Conservation (phyloP, 1,140 invertebrate species). For the Neoseiulus cucumeris region DNA sequence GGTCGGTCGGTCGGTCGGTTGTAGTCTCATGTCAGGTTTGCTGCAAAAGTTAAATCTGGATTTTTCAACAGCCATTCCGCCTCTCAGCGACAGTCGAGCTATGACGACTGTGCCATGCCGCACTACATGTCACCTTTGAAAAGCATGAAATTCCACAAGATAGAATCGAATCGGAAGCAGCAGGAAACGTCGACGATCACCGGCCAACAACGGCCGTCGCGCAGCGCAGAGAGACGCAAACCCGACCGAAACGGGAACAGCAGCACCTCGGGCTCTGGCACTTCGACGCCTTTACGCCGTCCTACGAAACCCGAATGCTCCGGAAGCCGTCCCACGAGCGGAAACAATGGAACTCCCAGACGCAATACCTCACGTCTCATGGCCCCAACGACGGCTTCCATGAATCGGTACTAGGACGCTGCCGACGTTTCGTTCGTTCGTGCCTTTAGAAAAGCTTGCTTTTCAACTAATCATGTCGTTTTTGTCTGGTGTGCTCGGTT, state of each 20-base stretch:
- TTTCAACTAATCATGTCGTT: no score
- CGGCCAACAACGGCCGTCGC: background rate
- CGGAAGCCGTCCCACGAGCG: background rate
- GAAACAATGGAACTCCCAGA: background rate
- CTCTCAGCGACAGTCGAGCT: conserved; percentile 2
- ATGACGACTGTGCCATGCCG: conserved; percentile 1
- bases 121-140: conserved; percentile 10
- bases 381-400: conserved; percentile 1
- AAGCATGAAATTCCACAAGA: conserved; percentile 9
- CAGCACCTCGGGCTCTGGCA: background rate
- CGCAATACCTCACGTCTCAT: background rate
- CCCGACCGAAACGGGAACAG: background rate
- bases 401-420: background rate
- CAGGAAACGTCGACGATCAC: background rate
- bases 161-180: background rate
- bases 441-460: no score
- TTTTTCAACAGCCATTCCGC: background rate
- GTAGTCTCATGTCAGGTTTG: no score
- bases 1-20: no score
- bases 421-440: background rate
- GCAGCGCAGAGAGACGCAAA: background rate
- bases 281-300: background rate
- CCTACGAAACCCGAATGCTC: background rate
- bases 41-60: no score
- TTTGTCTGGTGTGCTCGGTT: no score